phyloP scores from a whole-genome alignment of 2,888 invertebrate genomes.

The Apotomis turbidana region DNA sequence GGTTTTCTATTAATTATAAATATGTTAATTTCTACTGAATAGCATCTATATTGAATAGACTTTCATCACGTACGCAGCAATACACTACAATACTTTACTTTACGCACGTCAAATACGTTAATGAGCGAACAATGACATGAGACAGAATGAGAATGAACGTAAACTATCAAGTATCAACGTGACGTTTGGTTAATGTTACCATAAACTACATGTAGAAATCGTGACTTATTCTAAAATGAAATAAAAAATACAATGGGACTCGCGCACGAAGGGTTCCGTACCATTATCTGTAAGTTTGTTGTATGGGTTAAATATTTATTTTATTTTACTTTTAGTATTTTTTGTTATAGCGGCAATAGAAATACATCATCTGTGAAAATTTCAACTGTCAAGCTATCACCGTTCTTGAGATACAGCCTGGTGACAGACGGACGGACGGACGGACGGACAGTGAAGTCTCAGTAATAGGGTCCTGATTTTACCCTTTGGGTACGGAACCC shows the following conservation, averaged over 20 bases:
- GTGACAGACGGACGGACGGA: too few species aligned
- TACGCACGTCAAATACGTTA: slow-evolving; percentile 31
- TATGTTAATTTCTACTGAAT: slow-evolving; percentile 1
- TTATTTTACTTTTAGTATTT: too few species aligned
- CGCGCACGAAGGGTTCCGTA: too few species aligned
- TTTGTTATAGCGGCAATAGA: too few species aligned
- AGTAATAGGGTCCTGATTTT: too few species aligned
- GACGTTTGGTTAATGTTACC: slow-evolving; percentile 20
- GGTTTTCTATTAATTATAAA: slow-evolving; percentile 10
- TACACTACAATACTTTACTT: slow-evolving; percentile 24
- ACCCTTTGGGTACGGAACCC: too few species aligned
- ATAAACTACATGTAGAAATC: background rate
- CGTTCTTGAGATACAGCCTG: too few species aligned
- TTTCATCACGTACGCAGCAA: slow-evolving; percentile 36
- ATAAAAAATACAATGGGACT: background rate
- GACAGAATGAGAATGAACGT: background rate
- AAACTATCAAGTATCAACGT: background rate
- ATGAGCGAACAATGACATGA: background rate
- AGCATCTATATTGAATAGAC: slow-evolving; percentile 22
- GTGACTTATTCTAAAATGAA: background rate
- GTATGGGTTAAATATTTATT: too few species aligned
- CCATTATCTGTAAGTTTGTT: too few species aligned
- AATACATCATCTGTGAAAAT: too few species aligned
- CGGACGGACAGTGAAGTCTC: too few species aligned
- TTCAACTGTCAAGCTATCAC: too few species aligned